Evolutionary conservation across 2,888 invertebrate genomes (phyloP).

Genomic region (Spilosoma lubricipeda): DNA sequence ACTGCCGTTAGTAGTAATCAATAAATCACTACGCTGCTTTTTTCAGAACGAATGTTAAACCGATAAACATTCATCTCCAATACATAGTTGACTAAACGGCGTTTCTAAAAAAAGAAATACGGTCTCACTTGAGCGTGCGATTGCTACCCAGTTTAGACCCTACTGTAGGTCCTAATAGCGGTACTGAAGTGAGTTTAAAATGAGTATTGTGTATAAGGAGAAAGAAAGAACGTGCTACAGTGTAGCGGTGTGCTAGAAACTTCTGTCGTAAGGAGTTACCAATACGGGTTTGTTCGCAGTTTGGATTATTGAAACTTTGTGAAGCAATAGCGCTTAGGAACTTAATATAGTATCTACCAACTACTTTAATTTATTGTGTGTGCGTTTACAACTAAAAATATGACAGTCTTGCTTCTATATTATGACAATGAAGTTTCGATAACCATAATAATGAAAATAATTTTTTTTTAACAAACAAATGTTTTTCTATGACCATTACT

Average conservation of each 20-base stretch:
- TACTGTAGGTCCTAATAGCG: slow-evolving; percentile 31
- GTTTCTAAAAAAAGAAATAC: slow-evolving; percentile 69
- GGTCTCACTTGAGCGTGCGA: slow-evolving; percentile 67
- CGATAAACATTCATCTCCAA: slow-evolving; percentile 75
- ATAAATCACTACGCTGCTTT: slow-evolving; percentile 64
- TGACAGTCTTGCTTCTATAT: background rate
- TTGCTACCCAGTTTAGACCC: slow-evolving; percentile 55
- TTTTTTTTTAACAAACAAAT: background rate
- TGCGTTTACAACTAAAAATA: background rate
- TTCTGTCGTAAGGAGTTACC: slow-evolving; percentile 46
- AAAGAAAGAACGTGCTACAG: slow-evolving; percentile 39
- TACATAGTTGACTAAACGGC: slow-evolving; percentile 74
- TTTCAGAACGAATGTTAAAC: slow-evolving; percentile 65
- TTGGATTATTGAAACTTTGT: slow-evolving; percentile 47
- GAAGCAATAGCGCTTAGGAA: slow-evolving; percentile 36
- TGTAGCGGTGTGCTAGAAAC: slow-evolving; percentile 51
- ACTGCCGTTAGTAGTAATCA: slow-evolving; percentile 52
- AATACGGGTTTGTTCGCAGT: slow-evolving; percentile 51
- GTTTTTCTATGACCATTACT: no score
- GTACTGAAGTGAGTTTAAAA: slow-evolving; percentile 40
- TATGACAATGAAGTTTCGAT: background rate
- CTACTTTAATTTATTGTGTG: slow-evolving; percentile 35
- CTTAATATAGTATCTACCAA: slow-evolving; percentile 36
- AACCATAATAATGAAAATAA: background rate
- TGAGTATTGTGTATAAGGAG: slow-evolving; percentile 26